These are phyloP conservation scores for Leptopilina syphax DNA, from an alignment of 2,888 invertebrate species.

Conservation along the genomic window DNA sequence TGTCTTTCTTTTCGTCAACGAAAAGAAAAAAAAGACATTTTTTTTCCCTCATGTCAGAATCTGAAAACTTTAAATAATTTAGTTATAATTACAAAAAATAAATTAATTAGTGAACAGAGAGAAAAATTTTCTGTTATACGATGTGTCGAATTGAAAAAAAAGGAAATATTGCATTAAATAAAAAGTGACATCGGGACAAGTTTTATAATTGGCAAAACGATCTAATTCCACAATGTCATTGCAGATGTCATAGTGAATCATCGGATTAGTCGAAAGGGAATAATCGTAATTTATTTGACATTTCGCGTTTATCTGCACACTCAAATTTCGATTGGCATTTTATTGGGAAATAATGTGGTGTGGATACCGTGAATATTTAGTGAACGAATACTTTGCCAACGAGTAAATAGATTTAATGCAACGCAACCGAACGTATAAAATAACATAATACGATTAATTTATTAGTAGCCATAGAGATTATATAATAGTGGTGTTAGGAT, in stretches of 20 bases:
- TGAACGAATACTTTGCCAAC: constrained; percentile 56
- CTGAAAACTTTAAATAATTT: too few relatives aligned
- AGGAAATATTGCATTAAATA: too few relatives aligned
- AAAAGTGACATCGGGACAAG: too few relatives aligned
- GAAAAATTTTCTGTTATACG: too few relatives aligned
- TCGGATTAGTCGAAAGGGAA: constrained; percentile 48
- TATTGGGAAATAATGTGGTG: constrained; percentile 54
- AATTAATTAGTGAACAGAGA: too few relatives aligned
- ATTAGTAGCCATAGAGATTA: background rate
- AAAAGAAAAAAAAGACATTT: too few relatives aligned
- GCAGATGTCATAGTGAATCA: constrained; percentile 19
- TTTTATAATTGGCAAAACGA: constrained; percentile 21
- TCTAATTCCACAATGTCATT: constrained; percentile 11
- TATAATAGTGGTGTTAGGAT: background rate
- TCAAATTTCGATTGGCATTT: constrained; percentile 66
- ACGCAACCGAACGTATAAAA: constrained; percentile 44
- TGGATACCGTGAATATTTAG: constrained; percentile 64
- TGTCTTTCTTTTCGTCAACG: too few relatives aligned
- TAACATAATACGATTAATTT: constrained; percentile 54
- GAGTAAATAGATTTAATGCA: constrained; percentile 60
- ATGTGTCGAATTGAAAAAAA: too few relatives aligned
- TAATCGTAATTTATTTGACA: constrained; percentile 63
- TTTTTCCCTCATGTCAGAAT: too few relatives aligned
- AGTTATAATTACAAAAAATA: too few relatives aligned
- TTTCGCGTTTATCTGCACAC: constrained; percentile 49